A percentile compares a stretch with the other conserved stretches of the same genome.
Conservation (phyloP, 2,113 vertebrate species). For the Fulmarus glacialis region DNA sequence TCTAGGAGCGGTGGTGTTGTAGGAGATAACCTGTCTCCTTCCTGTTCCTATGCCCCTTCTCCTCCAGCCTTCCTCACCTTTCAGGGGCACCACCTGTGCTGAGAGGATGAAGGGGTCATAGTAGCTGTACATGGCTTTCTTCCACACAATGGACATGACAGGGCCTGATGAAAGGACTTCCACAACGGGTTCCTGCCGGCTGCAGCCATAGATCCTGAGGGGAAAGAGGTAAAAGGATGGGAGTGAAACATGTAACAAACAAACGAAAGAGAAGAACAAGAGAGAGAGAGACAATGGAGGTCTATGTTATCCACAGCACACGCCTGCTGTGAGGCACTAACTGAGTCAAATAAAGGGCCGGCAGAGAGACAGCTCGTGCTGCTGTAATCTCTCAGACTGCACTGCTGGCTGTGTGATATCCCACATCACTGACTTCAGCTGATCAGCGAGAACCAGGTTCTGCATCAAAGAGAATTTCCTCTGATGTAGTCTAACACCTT, state of each 20-base stretch:
- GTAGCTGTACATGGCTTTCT: conserved; percentile 89
- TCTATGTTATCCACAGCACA: neutral
- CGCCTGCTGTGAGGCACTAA: neutral
- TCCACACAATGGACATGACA: conserved; percentile 92
- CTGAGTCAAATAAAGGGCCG: neutral
- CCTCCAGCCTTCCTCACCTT: conserved; percentile 73
- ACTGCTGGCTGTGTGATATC: neutral
- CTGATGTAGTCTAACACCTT: conserved; percentile 16
- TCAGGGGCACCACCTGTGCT: conserved; percentile 74
- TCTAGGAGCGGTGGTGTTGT: neutral
- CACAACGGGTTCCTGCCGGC: conserved; percentile 81
- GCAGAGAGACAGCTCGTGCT: neutral
- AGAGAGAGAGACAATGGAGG: neutral
- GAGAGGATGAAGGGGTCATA: conserved; percentile 87
- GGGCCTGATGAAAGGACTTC: conserved; percentile 86
- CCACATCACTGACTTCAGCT: conserved; percentile 5
- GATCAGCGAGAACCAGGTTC: neutral
- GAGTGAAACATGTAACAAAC: neutral
- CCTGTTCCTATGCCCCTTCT: neutral
- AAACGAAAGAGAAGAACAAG: neutral
- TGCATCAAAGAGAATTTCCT: conserved; percentile 36
- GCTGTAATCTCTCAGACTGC: neutral
- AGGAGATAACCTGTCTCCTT: neutral
- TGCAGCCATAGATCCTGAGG: conserved; percentile 88
- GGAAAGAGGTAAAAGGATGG: neutral